Evolutionary conservation across 2,113 vertebrate genomes (phyloP), one percentile per base, ranked within the genome.

Genomic region (Potamarius usumacintae): DNA sequence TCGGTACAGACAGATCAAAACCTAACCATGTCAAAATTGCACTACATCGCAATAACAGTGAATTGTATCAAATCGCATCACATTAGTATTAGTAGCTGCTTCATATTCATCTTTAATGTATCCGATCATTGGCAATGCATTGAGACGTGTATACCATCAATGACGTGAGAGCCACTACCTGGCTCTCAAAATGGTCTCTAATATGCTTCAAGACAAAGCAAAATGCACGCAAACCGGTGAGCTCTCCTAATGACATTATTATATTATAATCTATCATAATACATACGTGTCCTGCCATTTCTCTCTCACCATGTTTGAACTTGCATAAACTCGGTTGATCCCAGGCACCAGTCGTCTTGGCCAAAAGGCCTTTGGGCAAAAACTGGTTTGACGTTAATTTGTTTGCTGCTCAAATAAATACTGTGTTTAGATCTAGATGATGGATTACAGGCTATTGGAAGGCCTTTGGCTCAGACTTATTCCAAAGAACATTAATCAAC

Each of bases 371-470:
- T 58, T 18, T 11, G 17, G 78, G 78, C 78, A 25, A 20, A 62
- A 58, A 22, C 5, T 0, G 34, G 79, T 82, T 82, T 11, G 57
- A 42, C 48, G 79, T 82, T 82, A 42, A 82, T 82, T 82, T 42
- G 18, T 25, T 62, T 82, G 55, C 79, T 48, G 57, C 79, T 48
- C 30, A 82, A 62, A 62, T 82, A 82, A 82, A 48, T 48, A 25
- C 55, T 42, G 30, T 81, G 79, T 1, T 81, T 12, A 25, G 30
- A 82, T 62, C 20, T 22, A 6, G 57, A 62, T 62, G 79, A 62
- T 62, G 79, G 18, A 62, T 11, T 82, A 62, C 57, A 82, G 57
- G 79, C 48, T 82, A 62, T 62, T 58, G 55, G 22, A 42, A 82
- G 57, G 34, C 11, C 30, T 62, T 42, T 5, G 48, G 55, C 78